A percentile compares a stretch with the other conserved stretches of the same genome.
Evolutionary conservation across 53 echinoderm and acorn worm species (phyloP).

Genomic region (Patiria pectinifera): DNA sequence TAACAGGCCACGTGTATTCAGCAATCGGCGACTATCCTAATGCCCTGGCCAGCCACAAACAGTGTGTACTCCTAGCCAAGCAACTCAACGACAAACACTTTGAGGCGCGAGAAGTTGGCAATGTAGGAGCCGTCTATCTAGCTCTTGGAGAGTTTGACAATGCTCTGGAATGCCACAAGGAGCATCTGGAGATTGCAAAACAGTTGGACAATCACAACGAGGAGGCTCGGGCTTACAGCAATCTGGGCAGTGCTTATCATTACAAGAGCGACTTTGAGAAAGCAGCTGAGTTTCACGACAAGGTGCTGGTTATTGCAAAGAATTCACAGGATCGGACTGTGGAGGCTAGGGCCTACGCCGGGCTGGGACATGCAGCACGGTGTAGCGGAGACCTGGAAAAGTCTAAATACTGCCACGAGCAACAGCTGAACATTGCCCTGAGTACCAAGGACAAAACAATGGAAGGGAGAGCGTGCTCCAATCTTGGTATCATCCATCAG

Average conservation of each 20-base stretch:
- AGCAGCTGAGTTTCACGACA: conserved; percentile 84
- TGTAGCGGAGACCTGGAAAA: conserved; percentile 85
- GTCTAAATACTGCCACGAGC: conserved; percentile 91
- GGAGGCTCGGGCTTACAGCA: conserved; percentile 96
- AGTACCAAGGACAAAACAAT: conserved; percentile 91
- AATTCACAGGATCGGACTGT: conserved; percentile 88
- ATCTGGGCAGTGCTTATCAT: conserved; percentile 96
- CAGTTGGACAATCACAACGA: conserved; percentile 91
- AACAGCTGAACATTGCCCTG: conserved; percentile 96
- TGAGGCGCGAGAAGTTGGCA: conserved; percentile 97
- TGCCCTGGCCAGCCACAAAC: conserved; percentile 95
- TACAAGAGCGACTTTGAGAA: conserved; percentile 91
- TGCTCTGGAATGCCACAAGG: conserved; percentile 95
- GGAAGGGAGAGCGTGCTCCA: conserved; percentile 96
- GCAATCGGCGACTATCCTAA: conserved; percentile 99
- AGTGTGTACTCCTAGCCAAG: conserved; percentile 94
- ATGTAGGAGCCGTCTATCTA: conserved; percentile 93
- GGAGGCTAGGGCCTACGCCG: conserved; percentile 95
- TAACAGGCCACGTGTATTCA: conserved; percentile 95
- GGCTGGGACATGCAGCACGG: conserved; percentile 94
- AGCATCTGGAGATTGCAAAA: conserved; percentile 90
- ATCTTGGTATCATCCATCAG: conserved; percentile 95
- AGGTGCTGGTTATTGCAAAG: conserved; percentile 89
- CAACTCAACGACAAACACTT: conserved; percentile 99
- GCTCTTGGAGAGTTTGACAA: conserved; percentile 92